Base-by-base conservation (phyloP, 2,797 vertebrate species). In the Serranus cabrilla region DNA sequence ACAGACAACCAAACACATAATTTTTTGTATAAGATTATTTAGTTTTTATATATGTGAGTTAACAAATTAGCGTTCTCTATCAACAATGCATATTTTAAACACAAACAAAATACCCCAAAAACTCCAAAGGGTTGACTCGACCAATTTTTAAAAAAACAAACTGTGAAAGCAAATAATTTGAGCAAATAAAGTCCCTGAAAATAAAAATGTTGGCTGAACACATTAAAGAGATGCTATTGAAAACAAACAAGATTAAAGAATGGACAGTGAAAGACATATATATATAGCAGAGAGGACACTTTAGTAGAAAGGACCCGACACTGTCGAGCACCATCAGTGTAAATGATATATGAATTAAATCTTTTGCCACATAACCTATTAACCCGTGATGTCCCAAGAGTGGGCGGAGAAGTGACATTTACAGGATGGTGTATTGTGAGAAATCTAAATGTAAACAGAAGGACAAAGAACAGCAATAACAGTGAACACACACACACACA, bases 301-400 rank as follows among this genome's bases (percentile, higher is more conserved):
- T 54, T 4, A 47, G 6, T 21, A 37, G 23, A 43, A 8, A 2
- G n/a, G 21, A 21, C 7, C 63, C 70, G 45, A 66, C 47, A 60
- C 31, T 8, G 45, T 51, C 49, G 49, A 37, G 6, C 5, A 21
- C 57, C 45, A 63, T 68, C 54, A 54, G 49, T 65, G n/a, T 20
- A 37, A 63, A 18, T n/a, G 20, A 70, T 57, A 25, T 14, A 47
- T 71, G 39, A 52, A 56, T 61, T n/a, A 51, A 25, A 66, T 42
- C 7, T 59, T 64, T 11, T 63, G 45, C 31, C 57, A 69, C 69
- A 56, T 34, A 43, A 23, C 37, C 46, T 64, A 52, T 59, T 49
- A 39, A 63, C 46, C 46, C 40, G 52, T 27, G 21, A 69, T 18
- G 20, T 58, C 46, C 51, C 20, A 52, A 37, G 27, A 70, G 23